These are phyloP conservation scores for Chymomyza fuscimana DNA, from an alignment of 2,888 invertebrate genomes.

Conservation along the genomic window DNA sequence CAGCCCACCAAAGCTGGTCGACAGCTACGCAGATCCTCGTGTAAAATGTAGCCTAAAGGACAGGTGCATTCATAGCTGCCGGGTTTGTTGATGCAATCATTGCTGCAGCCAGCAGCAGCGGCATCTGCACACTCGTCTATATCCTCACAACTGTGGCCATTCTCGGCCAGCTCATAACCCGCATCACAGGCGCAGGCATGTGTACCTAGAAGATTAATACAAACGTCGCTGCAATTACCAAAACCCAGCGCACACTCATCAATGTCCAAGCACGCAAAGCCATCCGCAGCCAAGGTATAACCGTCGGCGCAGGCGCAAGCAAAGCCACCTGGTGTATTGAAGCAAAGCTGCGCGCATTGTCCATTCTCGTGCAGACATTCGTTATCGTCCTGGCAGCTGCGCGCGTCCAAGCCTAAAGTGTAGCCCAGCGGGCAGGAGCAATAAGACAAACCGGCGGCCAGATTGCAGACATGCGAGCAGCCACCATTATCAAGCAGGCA, in stretches of 20 bases:
- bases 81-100: slow-evolving; percentile 81
- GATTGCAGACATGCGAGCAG: slow-evolving; percentile 80
- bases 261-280: slow-evolving; percentile 80
- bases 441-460: neutral
- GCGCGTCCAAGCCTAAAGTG: slow-evolving; percentile 73
- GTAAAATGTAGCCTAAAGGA: slow-evolving; percentile 80
- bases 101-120: slow-evolving; percentile 79
- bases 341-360: slow-evolving; percentile 83
- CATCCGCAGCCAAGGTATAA: slow-evolving; percentile 75
- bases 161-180: slow-evolving; percentile 76
- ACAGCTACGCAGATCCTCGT: slow-evolving; percentile 67
- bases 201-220: slow-evolving; percentile 83
- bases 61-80: slow-evolving; percentile 83
- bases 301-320: slow-evolving; percentile 81
- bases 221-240: slow-evolving; percentile 82
- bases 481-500: slow-evolving; percentile 80
- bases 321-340: slow-evolving; percentile 81
- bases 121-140: slow-evolving; percentile 80
- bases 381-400: slow-evolving; percentile 81
- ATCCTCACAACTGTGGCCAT: slow-evolving; percentile 79
- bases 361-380: slow-evolving; percentile 82
- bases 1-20: slow-evolving; percentile 65
- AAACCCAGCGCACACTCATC: slow-evolving; percentile 82
- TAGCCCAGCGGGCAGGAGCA: slow-evolving; percentile 65
- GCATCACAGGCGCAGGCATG: slow-evolving; percentile 80